These are phyloP conservation scores for Vanessa tameamea DNA, from an alignment of 1,140 invertebrate species.

Conservation along the genomic window DNA sequence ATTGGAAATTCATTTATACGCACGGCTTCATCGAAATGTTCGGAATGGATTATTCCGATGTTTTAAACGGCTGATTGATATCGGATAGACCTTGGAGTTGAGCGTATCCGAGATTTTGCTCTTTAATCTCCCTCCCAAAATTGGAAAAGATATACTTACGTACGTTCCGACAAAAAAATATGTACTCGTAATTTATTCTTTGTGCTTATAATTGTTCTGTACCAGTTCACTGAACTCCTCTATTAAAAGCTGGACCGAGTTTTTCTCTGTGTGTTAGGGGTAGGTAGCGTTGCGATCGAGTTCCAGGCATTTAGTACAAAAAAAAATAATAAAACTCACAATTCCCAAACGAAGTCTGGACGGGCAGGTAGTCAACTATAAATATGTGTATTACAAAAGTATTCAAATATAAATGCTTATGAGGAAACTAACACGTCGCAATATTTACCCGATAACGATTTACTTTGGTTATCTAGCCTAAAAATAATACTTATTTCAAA, in stretches of 20 bases:
- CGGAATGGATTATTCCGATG: slow-evolving; percentile 19
- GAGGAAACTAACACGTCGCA: background rate
- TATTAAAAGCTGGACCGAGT: too few relatives aligned
- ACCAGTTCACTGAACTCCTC: too few relatives aligned
- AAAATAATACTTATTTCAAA: background rate
- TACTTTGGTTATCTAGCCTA: background rate
- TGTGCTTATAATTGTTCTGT: too few relatives aligned
- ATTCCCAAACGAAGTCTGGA: too few relatives aligned
- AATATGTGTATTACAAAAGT: slow-evolving; percentile 16
- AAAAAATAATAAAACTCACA: too few relatives aligned
- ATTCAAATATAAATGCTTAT: slow-evolving; percentile 9
- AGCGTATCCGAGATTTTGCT: slow-evolving; percentile 23
- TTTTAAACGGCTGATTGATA: slow-evolving; percentile 32
- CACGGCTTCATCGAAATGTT: background rate
- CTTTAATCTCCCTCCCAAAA: slow-evolving; percentile 25
- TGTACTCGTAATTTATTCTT: too few relatives aligned
- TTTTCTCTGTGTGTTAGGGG: too few relatives aligned
- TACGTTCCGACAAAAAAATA: background rate
- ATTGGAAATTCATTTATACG: background rate
- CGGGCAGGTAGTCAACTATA: background rate
- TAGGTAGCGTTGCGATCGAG: too few relatives aligned
- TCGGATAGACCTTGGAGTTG: slow-evolving; percentile 20
- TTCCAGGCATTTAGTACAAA: too few relatives aligned
- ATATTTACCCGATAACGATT: slow-evolving; percentile 4
- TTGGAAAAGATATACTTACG: slow-evolving; percentile 13